Percentiles rank a stretch among this genome's conserved stretches.
These are phyloP conservation scores for Gryon sp. DNA, from an alignment of 1,140 invertebrate species.

Conservation along the genomic window DNA sequence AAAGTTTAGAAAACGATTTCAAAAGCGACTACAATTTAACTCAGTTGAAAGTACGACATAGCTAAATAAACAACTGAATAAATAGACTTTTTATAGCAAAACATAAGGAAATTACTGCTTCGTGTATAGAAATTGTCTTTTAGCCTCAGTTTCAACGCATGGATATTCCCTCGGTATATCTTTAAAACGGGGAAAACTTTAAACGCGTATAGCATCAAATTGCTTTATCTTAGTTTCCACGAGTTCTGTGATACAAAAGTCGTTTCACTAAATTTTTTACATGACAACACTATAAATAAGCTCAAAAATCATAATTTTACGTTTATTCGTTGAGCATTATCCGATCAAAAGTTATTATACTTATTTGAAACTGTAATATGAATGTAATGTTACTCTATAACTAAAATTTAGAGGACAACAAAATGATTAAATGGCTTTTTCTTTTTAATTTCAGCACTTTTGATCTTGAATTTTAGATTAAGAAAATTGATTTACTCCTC, in stretches of 20 bases:
- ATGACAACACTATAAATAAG: conserved; percentile 17
- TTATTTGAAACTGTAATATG: no score
- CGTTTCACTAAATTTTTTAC: conserved; percentile 26
- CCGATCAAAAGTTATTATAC: no score
- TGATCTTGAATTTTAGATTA: no score
- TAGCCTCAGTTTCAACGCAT: conserved; percentile 7
- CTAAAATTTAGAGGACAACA: no score
- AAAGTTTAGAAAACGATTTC: no score
- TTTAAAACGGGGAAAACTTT: conserved; percentile 54
- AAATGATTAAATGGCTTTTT: no score
- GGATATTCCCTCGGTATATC: conserved; percentile 23
- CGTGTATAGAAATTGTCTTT: conserved; percentile 49
- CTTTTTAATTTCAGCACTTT: no score
- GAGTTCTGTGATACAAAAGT: conserved; percentile 43
- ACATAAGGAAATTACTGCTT: conserved; percentile 14
- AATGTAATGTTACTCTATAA: no score
- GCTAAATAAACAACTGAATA: not conserved
- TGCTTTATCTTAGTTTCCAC: conserved; percentile 49
- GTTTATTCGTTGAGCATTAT: no score
- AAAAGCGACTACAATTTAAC: no score
- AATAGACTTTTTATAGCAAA: not conserved
- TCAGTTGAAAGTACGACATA: no score
- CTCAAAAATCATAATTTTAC: not conserved
- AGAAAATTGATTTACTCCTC: no score
- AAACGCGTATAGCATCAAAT: conserved; percentile 52